Conservation (phyloP, 2,797 vertebrate species). For the Sitta carolinensis region DNA sequence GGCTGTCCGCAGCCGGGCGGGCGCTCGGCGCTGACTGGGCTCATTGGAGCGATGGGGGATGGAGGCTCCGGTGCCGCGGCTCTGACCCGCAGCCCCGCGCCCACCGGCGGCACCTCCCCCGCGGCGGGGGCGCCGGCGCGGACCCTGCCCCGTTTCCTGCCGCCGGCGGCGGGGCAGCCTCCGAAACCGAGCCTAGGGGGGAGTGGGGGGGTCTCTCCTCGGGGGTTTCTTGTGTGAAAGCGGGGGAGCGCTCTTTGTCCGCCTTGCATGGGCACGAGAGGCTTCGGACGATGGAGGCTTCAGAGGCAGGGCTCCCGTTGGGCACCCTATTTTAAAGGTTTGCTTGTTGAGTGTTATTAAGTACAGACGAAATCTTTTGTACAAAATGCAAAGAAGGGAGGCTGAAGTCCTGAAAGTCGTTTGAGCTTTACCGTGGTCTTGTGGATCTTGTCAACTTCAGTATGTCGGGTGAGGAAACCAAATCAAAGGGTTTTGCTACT, state of each 20-base stretch:
- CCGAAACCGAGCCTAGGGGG: fast-evolving
- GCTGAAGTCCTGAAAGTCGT: not conserved
- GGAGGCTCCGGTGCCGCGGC: not conserved
- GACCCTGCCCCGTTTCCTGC: not conserved
- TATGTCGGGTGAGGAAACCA: not conserved
- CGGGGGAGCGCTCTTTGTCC: not conserved
- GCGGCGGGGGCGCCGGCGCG: not conserved
- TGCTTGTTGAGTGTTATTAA: fast-evolving
- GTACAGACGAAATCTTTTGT: not conserved
- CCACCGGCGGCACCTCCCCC: not conserved
- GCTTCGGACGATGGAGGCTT: not conserved
- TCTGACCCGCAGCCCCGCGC: not conserved
- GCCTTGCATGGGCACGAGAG: not conserved
- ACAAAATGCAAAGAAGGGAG: not conserved
- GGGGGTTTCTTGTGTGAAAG: not conserved
- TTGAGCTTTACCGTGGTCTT: not conserved
- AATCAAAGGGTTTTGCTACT: not conserved
- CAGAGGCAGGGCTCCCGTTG: not conserved
- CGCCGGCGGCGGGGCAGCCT: not conserved
- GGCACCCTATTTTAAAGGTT: not conserved
- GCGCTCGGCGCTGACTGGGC: not conserved
- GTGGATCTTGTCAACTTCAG: not conserved
- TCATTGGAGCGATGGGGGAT: not conserved
- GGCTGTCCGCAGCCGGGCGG: not conserved
- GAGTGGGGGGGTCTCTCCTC: not conserved